Evolutionary conservation across 1,140 invertebrate species (phyloP).

Genomic region (Drosophila biarmipes): DNA sequence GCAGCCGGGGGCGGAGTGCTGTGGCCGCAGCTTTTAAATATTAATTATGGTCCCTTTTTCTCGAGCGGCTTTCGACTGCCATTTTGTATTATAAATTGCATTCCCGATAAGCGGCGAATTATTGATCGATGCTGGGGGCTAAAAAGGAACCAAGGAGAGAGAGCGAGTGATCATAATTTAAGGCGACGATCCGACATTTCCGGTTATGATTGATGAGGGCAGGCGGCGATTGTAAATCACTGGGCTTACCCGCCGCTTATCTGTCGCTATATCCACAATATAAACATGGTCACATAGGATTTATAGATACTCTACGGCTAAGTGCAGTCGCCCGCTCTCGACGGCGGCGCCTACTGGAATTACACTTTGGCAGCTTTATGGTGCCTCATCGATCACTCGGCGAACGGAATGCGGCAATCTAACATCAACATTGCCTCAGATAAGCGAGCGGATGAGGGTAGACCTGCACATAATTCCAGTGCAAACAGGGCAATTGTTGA

Average conservation of each 20-base stretch:
- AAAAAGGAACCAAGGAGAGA: slow-evolving; percentile 1
- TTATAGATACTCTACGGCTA: slow-evolving; percentile 29
- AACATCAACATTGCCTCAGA: slow-evolving; percentile 44
- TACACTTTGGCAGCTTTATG: slow-evolving; percentile 70
- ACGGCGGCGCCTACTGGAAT: slow-evolving; percentile 70
- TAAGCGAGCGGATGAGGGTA: slow-evolving; percentile 14
- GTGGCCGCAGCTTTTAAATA: slow-evolving; percentile 64
- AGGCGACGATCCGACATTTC: slow-evolving; percentile 60
- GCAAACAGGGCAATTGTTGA: slow-evolving; percentile 30
- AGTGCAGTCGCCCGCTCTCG: slow-evolving; percentile 18
- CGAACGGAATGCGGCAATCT: slow-evolving; percentile 38
- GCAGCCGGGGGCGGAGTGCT: slow-evolving; percentile 15
- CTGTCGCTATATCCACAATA: slow-evolving; percentile 49
- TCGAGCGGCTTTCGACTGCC: slow-evolving; percentile 65
- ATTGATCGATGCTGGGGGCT: slow-evolving; percentile 44
- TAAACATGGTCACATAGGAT: slow-evolving; percentile 26
- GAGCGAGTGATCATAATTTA: slow-evolving; percentile 38
- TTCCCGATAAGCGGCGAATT: slow-evolving; percentile 74
- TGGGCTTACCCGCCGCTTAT: slow-evolving; percentile 42
- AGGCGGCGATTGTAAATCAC: slow-evolving; percentile 41
- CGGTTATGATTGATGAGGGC: slow-evolving; percentile 61
- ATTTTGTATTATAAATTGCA: slow-evolving; percentile 82
- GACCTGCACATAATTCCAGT: slow-evolving; percentile 15
- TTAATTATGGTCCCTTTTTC: slow-evolving; percentile 71
- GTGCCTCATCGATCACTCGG: slow-evolving; percentile 57